Conservation (phyloP, 2,797 vertebrate genomes). For the Siniperca scherzeri region DNA sequence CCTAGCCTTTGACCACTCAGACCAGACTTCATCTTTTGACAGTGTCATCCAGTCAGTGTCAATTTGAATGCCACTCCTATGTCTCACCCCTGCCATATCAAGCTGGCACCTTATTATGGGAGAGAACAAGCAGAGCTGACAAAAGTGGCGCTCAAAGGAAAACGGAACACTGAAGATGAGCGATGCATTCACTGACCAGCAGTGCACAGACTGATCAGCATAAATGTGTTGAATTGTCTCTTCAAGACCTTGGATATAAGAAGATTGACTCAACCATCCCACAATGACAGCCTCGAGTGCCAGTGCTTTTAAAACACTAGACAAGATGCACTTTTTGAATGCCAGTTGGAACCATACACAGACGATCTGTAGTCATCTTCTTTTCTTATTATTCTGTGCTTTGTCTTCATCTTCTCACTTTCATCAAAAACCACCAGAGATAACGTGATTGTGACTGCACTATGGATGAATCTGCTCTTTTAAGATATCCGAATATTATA, state of each 20-base stretch:
- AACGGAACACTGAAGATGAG: slow-evolving; percentile 68
- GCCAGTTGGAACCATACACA: slow-evolving; percentile 47
- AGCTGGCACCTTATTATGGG: slow-evolving; percentile 64
- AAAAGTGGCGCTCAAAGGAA: slow-evolving; percentile 45
- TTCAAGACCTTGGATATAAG: slow-evolving; percentile 40
- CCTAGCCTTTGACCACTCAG: slow-evolving; percentile 74
- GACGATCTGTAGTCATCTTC: slow-evolving; percentile 39
- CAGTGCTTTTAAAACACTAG: slow-evolving; percentile 74
- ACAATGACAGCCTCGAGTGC: slow-evolving; percentile 59
- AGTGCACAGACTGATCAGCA: slow-evolving; percentile 50
- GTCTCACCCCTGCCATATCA: slow-evolving; percentile 79
- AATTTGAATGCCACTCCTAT: slow-evolving; percentile 75
- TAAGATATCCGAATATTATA: slow-evolving; percentile 46
- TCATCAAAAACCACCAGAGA: slow-evolving; percentile 66
- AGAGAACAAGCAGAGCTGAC: slow-evolving; percentile 71
- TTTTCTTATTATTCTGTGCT: slow-evolving; percentile 54
- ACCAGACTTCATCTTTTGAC: slow-evolving; percentile 83
- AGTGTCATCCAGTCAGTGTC: slow-evolving; percentile 83
- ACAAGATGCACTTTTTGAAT: slow-evolving; percentile 53
- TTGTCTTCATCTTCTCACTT: slow-evolving; percentile 54
- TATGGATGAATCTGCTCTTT: slow-evolving; percentile 68
- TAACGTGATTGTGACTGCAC: slow-evolving; percentile 71
- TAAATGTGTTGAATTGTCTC: slow-evolving; percentile 48
- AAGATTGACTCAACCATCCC: slow-evolving; percentile 34
- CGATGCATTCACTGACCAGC: slow-evolving; percentile 43